Evolutionary conservation across 2,113 vertebrate genomes (phyloP), one percentile per base, ranked within the genome.

Genomic region (Etia nguti): DNA sequence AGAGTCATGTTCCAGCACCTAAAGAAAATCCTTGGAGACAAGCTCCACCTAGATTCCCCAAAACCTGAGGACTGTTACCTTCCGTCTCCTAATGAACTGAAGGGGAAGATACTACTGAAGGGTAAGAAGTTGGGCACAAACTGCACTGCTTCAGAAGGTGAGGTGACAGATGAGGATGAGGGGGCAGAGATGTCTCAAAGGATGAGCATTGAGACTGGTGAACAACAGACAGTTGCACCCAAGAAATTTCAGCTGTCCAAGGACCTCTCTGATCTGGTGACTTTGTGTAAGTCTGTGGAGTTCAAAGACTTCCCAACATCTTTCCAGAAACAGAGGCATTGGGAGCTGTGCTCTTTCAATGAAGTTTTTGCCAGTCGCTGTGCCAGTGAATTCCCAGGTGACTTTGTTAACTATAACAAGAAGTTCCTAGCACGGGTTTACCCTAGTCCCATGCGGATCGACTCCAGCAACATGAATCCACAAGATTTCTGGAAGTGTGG

Each of bases 401-500:
- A 99, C 94, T 99, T 99, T 94, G 99, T 99, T 2, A 99, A 99
- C 92, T 99, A 99, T 79, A 99, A 99, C 94, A 99, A 99, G 89
- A 98, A 98, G 88, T 99, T 98, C 89, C 96, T 99, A 1, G 97
- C 98, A 0, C 94, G 98, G 10, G 97, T 99, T 82, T 99, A 99
- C 65, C 99, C 99, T 2, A 99, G 98, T 80, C 99, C 98, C 1
- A 99, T 99, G 99, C 95, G 99, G 87, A 99, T 99, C 20, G 98
- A 99, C 94, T 99, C 99, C 1, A 99, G 99, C 93, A 99, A 99
- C 94, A 99, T 99, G 98, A 99, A 99, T 91, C 99, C 98, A 48
- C 99, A 99, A 94, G 99, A 99, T 87, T 99, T 98, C 87, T 99
- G 99, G 99, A 99, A 99, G 84, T 99, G 98, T 38, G 99, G 99